Evolutionary conservation across 1,140 invertebrate genomes (phyloP).

Genomic region (Anastatus disparis): DNA sequence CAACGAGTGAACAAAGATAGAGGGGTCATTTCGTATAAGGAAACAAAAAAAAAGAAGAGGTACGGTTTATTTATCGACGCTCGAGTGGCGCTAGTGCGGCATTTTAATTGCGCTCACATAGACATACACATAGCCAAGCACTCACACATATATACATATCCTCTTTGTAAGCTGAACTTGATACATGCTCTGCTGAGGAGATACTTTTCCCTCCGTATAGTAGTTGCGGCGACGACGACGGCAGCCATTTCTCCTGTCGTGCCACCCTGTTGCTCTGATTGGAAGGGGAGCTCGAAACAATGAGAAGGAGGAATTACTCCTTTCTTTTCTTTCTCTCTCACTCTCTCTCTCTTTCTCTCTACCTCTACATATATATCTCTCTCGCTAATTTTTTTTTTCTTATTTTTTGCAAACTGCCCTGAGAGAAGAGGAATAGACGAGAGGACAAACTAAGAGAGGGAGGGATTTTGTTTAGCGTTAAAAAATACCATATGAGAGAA

Average conservation of each 20-base stretch:
- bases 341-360: too few relatives aligned
- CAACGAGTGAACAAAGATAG: constrained; percentile 31
- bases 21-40: too few relatives aligned
- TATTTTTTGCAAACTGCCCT: too few relatives aligned
- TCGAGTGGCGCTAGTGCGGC: constrained; percentile 66
- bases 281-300: constrained; percentile 2
- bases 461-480: not conserved
- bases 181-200: too few relatives aligned
- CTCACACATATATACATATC: too few relatives aligned
- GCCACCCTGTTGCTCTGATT: constrained; percentile 18
- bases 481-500: too few relatives aligned
- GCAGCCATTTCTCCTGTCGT: constrained; percentile 22
- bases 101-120: constrained; percentile 63
- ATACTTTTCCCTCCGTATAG: too few relatives aligned
- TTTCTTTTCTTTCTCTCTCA: too few relatives aligned
- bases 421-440: not conserved
- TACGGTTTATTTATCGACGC: constrained; percentile 65
- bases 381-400: too few relatives aligned
- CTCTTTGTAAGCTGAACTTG: not conserved
- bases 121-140: too few relatives aligned
- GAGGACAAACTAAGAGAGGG: not conserved
- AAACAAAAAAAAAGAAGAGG: constrained; percentile 48
- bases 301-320: too few relatives aligned
- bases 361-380: too few relatives aligned
- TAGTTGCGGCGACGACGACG: not conserved